Evolutionary conservation across 2,797 vertebrate species (phyloP).

Genomic region (Percopsis omiscomaycus): DNA sequence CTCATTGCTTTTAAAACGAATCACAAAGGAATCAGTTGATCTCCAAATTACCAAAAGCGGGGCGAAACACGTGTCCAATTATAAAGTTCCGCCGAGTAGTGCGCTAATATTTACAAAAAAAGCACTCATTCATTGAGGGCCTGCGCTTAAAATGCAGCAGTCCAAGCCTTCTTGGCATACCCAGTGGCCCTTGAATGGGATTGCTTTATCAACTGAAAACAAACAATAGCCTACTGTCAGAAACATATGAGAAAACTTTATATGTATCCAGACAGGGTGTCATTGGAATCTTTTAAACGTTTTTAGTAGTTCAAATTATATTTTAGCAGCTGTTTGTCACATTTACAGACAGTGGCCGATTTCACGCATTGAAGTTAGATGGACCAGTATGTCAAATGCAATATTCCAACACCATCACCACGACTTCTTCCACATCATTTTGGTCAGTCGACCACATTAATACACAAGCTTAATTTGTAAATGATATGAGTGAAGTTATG

Average conservation of each 20-base stretch:
- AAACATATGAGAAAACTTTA: slow-evolving; percentile 62
- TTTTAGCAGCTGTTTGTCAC: no score
- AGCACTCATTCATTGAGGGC: slow-evolving; percentile 38
- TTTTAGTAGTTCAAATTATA: neutral
- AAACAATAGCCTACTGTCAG: slow-evolving; percentile 64
- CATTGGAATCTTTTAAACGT: slow-evolving; percentile 6
- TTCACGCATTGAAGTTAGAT: slow-evolving; percentile 32
- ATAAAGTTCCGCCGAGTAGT: slow-evolving; percentile 68
- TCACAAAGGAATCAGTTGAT: slow-evolving; percentile 70
- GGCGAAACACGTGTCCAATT: slow-evolving; percentile 73
- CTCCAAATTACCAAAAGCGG: slow-evolving; percentile 53
- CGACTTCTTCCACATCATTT: slow-evolving; percentile 41
- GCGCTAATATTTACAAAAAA: slow-evolving; percentile 71
- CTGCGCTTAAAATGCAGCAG: slow-evolving; percentile 46
- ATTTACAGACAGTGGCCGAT: slow-evolving; percentile 3
- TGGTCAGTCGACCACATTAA: slow-evolving; percentile 51
- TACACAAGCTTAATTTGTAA: slow-evolving; percentile 47
- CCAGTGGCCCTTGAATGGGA: slow-evolving; percentile 54
- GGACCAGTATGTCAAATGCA: neutral
- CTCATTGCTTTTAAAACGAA: slow-evolving; percentile 64
- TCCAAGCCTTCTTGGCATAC: slow-evolving; percentile 20
- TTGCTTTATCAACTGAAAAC: slow-evolving; percentile 50
- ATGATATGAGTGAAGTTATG: slow-evolving; percentile 52
- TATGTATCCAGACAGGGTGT: slow-evolving; percentile 10
- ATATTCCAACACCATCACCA: slow-evolving; percentile 39